Percentiles rank a stretch among this genome's conserved stretches.
phyloP scores from a whole-genome alignment of 2,113 vertebrate species.

The Microcebus tavaratra region DNA sequence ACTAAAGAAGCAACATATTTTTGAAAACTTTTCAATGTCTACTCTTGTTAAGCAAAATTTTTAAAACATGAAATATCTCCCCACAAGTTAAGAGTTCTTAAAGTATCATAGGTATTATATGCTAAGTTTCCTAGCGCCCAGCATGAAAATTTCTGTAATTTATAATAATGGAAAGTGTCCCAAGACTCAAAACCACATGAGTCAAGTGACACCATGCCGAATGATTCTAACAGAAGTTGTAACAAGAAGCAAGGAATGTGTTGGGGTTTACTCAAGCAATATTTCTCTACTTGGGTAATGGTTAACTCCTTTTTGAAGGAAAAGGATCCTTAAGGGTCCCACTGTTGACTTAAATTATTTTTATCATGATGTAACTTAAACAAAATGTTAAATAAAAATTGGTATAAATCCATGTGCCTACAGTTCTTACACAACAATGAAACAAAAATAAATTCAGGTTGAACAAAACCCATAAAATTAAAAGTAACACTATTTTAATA shows the following conservation, averaged over 20 bases:
- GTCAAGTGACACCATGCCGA: background rate
- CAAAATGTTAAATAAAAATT: background rate
- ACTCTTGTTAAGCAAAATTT: background rate
- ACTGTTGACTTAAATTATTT: background rate
- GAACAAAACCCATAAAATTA: background rate
- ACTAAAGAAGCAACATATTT: conserved; percentile 18
- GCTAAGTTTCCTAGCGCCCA: background rate
- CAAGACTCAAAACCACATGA: background rate
- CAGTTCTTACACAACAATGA: background rate
- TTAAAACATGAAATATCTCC: background rate
- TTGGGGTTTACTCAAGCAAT: background rate
- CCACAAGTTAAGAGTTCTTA: background rate
- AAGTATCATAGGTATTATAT: background rate
- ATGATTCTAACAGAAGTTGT: background rate
- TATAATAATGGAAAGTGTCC: background rate
- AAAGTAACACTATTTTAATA: background rate
- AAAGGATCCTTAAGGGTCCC: background rate
- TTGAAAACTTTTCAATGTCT: background rate
- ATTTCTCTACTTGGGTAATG: background rate
- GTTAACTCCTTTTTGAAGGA: background rate
- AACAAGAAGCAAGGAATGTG: background rate
- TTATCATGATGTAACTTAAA: conserved; percentile 9
- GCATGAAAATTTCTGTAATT: background rate
- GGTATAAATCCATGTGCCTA: background rate
- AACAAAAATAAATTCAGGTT: conserved; percentile 1